These are phyloP conservation scores for Leptinotarsa rubiginosa DNA, from an alignment of 2,888 invertebrate genomes.

Conservation along the genomic window DNA sequence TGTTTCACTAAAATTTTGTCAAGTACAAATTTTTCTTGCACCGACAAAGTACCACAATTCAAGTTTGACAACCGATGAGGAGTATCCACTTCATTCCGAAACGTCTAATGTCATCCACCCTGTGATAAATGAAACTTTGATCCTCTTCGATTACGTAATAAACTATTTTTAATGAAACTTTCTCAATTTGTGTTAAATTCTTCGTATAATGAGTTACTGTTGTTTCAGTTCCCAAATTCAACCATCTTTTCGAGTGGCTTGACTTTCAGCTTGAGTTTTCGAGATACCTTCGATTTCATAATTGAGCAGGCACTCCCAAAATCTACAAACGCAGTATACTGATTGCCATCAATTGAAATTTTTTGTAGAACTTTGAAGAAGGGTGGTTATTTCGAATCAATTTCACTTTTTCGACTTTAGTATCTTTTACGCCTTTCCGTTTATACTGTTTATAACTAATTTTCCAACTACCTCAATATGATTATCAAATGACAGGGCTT, in stretches of 20 bases:
- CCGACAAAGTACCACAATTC: too few relatives aligned
- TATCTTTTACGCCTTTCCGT: not conserved
- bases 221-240: not conserved
- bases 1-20: too few relatives aligned
- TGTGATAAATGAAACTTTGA: too few relatives aligned
- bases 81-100: too few relatives aligned
- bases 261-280: not conserved
- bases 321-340: not conserved
- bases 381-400: slow-evolving; percentile 6
- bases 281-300: not conserved
- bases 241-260: not conserved
- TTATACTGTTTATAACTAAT: not conserved
- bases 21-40: too few relatives aligned
- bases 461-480: too few relatives aligned
- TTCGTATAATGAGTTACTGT: not conserved
- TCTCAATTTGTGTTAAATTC: not conserved
- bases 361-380: not conserved
- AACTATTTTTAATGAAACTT: too few relatives aligned
- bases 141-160: not conserved
- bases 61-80: too few relatives aligned
- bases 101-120: too few relatives aligned
- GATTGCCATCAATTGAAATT: not conserved
- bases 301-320: not conserved
- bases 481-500: too few relatives aligned
- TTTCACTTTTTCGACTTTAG: not conserved